phyloP scores from a whole-genome alignment of 2,888 invertebrate species.

The Hirtodrosophila trivittata region DNA sequence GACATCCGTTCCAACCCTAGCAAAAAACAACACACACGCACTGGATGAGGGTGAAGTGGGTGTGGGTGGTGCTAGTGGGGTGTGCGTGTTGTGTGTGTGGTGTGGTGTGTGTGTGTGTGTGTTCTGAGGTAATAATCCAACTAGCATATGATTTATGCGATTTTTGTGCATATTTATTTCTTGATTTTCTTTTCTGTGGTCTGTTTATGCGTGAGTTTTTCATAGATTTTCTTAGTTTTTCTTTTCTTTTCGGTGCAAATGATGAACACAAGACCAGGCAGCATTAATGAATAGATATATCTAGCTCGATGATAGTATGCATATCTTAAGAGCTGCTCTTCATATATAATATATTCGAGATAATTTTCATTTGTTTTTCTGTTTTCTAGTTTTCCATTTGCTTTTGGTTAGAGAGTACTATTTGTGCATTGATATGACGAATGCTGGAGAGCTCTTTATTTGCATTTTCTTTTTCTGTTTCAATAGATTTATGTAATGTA shows the following conservation, averaged over 20 bases:
- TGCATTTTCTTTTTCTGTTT: constrained; percentile 20
- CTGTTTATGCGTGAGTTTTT: constrained; percentile 22
- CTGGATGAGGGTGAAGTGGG: constrained; percentile 9
- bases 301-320: no score
- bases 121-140: neutral
- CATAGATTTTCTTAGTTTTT: constrained; percentile 17
- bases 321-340: constrained; percentile 16
- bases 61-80: neutral
- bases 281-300: constrained; percentile 15
- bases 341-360: no score
- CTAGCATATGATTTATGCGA: neutral
- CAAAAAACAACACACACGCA: constrained; percentile 24
- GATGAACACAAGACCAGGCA: constrained; percentile 60
- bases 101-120: neutral
- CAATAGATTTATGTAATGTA: constrained; percentile 17
- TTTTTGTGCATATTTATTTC: constrained; percentile 7
- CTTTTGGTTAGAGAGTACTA: constrained; percentile 12
- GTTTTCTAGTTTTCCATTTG: constrained; percentile 4
- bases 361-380: constrained; percentile 1
- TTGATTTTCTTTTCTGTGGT: constrained; percentile 21
- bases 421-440: constrained; percentile 75
- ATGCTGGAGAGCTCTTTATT: constrained; percentile 28
- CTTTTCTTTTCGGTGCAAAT: constrained; percentile 47
- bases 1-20: constrained; percentile 53
- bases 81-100: constrained; percentile 8